Percentiles rank a stretch among this genome's conserved stretches.
These are phyloP conservation scores for Willisornis vidua DNA, from an alignment of 2,113 vertebrate species.

Conservation along the genomic window DNA sequence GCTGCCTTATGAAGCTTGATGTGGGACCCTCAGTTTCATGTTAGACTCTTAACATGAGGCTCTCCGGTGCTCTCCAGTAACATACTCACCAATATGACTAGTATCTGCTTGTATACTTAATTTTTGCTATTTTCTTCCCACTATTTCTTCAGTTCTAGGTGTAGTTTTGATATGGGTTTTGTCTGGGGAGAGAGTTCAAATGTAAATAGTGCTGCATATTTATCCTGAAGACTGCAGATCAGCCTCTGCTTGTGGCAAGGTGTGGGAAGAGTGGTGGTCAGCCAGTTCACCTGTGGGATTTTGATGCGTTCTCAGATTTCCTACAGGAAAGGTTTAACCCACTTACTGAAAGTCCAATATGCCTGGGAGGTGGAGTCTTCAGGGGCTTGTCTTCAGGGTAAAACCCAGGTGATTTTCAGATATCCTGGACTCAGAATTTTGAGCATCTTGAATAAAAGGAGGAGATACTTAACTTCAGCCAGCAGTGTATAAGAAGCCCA, in stretches of 20 bases:
- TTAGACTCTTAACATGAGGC: background rate
- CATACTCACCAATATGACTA: background rate
- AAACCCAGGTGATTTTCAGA: background rate
- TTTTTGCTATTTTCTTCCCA: background rate
- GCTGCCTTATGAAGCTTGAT: background rate
- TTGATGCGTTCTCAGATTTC: background rate
- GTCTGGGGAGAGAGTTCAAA: background rate
- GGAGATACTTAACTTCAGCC: background rate
- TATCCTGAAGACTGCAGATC: background rate
- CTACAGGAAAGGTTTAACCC: background rate
- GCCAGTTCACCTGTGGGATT: background rate
- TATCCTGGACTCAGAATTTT: background rate
- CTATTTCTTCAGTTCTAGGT: background rate
- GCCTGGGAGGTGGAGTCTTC: background rate
- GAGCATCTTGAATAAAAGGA: background rate
- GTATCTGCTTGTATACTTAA: background rate
- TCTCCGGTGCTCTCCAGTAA: background rate
- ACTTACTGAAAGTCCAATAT: background rate
- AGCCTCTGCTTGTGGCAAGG: background rate
- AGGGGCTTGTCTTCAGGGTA: background rate
- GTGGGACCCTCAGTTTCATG: background rate
- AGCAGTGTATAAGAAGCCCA: background rate
- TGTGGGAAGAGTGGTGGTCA: background rate
- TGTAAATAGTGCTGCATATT: background rate
- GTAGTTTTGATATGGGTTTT: background rate